Evolutionary conservation across 2,113 vertebrate species (phyloP).

Genomic region (Ascaphus truei): DNA sequence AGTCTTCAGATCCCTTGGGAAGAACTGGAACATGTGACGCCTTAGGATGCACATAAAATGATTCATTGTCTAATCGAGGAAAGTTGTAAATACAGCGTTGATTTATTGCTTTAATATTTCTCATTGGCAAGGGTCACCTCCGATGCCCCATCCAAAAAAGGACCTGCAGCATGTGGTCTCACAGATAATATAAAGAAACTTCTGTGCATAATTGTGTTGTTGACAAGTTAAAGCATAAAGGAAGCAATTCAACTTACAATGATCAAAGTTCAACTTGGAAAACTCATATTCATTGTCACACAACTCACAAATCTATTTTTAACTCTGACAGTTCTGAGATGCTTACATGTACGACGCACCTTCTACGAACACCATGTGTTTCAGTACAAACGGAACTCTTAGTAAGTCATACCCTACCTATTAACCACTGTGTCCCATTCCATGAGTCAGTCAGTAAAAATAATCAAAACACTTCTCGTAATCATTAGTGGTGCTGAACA

Average conservation of each 20-base stretch:
- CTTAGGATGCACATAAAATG: constrained; percentile 23
- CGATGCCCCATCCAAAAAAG: constrained; percentile 8
- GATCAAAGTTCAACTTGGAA: background rate
- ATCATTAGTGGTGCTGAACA: background rate
- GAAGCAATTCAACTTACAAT: background rate
- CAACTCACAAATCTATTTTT: background rate
- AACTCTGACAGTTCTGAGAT: too few relatives aligned
- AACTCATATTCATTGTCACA: background rate
- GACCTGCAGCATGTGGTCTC: constrained; percentile 10
- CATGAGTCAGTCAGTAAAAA: background rate
- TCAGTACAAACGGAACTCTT: too few relatives aligned
- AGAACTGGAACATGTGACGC: constrained; percentile 7
- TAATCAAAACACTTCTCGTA: background rate
- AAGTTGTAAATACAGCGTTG: constrained; percentile 14
- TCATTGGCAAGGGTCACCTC: constrained; percentile 26
- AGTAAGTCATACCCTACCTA: too few relatives aligned
- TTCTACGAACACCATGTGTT: too few relatives aligned
- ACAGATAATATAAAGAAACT: constrained; percentile 25
- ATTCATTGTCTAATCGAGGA: constrained; percentile 37
- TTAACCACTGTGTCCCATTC: background rate
- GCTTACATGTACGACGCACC: too few relatives aligned
- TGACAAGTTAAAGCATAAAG: background rate
- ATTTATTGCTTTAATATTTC: constrained; percentile 31
- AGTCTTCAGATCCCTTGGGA: constrained; percentile 7
- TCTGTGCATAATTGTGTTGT: constrained; percentile 9